phyloP scores from a whole-genome alignment of 2,113 vertebrate genomes.

The Phalacrocorax carbo region DNA sequence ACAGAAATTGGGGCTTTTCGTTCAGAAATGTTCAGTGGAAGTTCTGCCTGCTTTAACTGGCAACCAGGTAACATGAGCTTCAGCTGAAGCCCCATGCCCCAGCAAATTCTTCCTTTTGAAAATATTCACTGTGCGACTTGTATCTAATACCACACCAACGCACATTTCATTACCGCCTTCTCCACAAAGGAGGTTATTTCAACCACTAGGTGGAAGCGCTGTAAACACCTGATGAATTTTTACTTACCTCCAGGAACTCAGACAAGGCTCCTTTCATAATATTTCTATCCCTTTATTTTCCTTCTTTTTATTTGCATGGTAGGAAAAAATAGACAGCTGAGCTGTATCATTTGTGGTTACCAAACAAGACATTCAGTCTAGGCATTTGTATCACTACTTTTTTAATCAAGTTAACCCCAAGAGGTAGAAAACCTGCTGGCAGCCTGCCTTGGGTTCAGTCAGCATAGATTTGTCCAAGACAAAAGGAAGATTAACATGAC shows the following conservation, averaged over 20 bases:
- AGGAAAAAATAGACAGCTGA: background rate
- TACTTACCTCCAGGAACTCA: background rate
- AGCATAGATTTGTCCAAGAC: background rate
- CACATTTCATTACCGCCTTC: background rate
- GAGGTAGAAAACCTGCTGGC: background rate
- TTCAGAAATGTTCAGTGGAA: no score
- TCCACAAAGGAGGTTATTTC: background rate
- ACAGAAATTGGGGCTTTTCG: background rate
- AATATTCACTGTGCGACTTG: background rate
- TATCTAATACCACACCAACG: background rate
- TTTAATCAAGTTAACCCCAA: background rate
- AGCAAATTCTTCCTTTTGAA: background rate
- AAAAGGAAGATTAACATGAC: background rate
- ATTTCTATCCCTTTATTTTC: background rate
- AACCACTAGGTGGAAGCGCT: background rate
- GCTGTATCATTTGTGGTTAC: background rate
- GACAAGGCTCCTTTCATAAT: background rate
- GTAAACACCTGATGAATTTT: background rate
- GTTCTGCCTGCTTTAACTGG: background rate
- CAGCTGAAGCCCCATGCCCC: background rate
- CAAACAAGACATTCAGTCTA: background rate
- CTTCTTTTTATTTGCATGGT: background rate
- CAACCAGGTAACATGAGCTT: fast-evolving
- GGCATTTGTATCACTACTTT: background rate
- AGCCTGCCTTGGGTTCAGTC: background rate